A percentile compares a stretch with the other conserved stretches of the same genome.
phyloP scores from a whole-genome alignment of 35 echinoderm and acorn worm species.

The Strongylocentrotus purpuratus region DNA sequence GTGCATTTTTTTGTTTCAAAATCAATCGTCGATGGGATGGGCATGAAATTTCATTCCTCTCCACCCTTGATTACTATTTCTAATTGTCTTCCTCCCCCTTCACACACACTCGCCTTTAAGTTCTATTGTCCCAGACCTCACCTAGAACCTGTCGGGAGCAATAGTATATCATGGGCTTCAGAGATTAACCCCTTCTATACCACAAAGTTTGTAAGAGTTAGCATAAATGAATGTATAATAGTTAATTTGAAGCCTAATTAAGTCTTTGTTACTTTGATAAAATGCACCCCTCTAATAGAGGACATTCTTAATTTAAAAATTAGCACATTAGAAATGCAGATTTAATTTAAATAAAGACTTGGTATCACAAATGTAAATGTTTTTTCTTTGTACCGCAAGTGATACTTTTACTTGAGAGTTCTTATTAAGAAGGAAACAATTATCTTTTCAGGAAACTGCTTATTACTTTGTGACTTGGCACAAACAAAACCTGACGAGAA shows the following conservation, averaged over 20 bases:
- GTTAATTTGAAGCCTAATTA: no score
- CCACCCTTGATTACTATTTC: slow-evolving; percentile 4
- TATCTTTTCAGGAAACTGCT: neutral
- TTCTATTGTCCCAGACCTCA: neutral
- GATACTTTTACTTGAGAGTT: neutral
- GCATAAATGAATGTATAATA: no score
- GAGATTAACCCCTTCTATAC: no score
- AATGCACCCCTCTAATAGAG: no score
- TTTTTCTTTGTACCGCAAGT: neutral
- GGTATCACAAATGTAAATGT: no score
- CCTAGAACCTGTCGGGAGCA: no score
- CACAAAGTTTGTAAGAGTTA: no score
- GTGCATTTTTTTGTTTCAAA: slow-evolving; percentile 14
- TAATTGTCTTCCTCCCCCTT: neutral
- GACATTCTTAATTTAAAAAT: no score
- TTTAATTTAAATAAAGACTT: no score
- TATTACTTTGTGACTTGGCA: neutral
- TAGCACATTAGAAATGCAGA: no score
- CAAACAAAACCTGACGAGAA: neutral
- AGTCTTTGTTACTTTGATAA: no score
- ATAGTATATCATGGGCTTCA: no score
- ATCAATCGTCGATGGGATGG: slow-evolving; percentile 13
- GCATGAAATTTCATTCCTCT: neutral
- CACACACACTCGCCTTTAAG: neutral
- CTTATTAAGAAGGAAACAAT: neutral